Evolutionary conservation across 2,797 vertebrate genomes (phyloP).

Genomic region (Lepilemur ruficaudatus): DNA sequence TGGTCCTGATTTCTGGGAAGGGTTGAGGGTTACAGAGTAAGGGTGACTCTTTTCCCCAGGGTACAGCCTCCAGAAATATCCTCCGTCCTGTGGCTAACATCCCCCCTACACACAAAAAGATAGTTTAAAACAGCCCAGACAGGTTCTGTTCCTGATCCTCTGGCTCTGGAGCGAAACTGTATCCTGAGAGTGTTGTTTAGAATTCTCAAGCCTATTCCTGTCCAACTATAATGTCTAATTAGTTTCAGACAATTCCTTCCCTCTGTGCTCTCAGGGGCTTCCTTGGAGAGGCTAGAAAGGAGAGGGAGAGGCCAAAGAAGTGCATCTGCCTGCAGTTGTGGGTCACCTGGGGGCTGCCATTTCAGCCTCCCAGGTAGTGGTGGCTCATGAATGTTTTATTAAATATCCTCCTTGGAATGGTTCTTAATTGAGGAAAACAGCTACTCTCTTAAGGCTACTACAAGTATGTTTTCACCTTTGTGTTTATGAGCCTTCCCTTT

Average conservation of each 20-base stretch:
- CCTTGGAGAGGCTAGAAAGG: not conserved
- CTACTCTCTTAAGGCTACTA: not conserved
- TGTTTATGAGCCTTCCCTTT: not conserved
- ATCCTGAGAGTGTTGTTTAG: not conserved
- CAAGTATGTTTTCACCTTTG: not conserved
- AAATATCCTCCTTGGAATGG: not conserved
- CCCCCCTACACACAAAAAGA: too few species aligned
- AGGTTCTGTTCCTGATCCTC: not conserved
- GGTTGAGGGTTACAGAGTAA: not conserved
- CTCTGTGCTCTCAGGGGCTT: not conserved
- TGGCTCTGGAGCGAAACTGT: not conserved
- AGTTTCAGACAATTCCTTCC: not conserved
- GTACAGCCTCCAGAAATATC: not conserved
- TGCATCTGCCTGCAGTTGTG: not conserved
- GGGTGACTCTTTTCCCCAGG: not conserved
- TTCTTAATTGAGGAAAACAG: not conserved
- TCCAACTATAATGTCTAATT: not conserved
- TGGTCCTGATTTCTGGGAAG: not conserved
- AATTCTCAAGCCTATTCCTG: not conserved
- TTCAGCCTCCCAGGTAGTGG: not conserved
- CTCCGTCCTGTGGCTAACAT: not conserved
- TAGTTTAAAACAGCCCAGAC: not conserved
- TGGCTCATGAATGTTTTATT: conserved; percentile 22
- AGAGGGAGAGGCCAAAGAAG: not conserved
- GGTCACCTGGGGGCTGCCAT: not conserved